phyloP scores from a whole-genome alignment of 2,888 invertebrate species.

The Hemistola chrysoprasaria region DNA sequence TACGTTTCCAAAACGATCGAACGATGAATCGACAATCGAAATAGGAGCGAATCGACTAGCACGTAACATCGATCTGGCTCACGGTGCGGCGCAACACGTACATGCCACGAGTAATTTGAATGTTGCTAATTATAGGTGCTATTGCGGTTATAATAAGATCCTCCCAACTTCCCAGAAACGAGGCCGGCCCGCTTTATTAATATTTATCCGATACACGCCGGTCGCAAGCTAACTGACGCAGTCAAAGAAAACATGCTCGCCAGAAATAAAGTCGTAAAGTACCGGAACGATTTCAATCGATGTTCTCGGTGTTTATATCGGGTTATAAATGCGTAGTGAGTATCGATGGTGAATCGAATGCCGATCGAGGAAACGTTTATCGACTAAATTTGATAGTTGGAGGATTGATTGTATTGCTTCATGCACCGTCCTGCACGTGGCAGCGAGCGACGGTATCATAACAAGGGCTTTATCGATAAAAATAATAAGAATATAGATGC shows the following conservation, averaged over 20 bases:
- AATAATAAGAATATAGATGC: too few species aligned
- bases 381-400: slow-evolving; percentile 39
- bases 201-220: slow-evolving; percentile 79
- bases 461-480: slow-evolving; percentile 3
- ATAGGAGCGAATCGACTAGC: slow-evolving; percentile 56
- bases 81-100: slow-evolving; percentile 57
- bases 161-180: slow-evolving; percentile 80
- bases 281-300: slow-evolving; percentile 77
- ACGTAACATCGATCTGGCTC: slow-evolving; percentile 70
- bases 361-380: slow-evolving; percentile 57
- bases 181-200: slow-evolving; percentile 80
- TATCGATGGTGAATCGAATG: slow-evolving; percentile 51
- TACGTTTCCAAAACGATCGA: slow-evolving; percentile 36
- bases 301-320: slow-evolving; percentile 68
- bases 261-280: slow-evolving; percentile 81
- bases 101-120: slow-evolving; percentile 75
- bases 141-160: slow-evolving; percentile 83
- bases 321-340: slow-evolving; percentile 68
- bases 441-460: slow-evolving; percentile 32
- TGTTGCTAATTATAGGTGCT: slow-evolving; percentile 81
- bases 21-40: slow-evolving; percentile 43
- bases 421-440: slow-evolving; percentile 36
- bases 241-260: slow-evolving; percentile 77
- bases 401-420: slow-evolving; percentile 37
- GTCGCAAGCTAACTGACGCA: slow-evolving; percentile 78